Base-by-base conservation (phyloP, 2,113 vertebrate genomes). In the Alectura lathami region DNA sequence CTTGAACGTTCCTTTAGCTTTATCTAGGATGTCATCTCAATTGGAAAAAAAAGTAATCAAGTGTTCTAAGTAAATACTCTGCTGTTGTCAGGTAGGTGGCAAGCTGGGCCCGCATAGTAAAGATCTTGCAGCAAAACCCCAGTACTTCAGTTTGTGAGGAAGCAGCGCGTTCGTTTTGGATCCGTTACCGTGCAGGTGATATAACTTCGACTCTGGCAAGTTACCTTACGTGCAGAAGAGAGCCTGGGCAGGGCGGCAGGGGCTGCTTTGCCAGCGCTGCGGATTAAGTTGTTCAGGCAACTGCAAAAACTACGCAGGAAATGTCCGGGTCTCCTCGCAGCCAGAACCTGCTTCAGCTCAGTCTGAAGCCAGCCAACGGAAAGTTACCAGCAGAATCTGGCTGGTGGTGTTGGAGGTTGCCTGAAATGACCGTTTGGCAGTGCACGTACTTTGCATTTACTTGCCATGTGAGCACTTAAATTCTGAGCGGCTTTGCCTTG, bases 361-460 rank as follows among this genome's bases (percentile, higher is more conserved):
- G 1, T 73, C 34, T 64, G 73, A 80, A 73, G 48, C 80, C 72
- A 88, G 7, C 60, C 48, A 76, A 32, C 8, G 2, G 48, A 48
- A 91, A 80, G 48, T 38, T 64, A 29, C 59, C 47, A 18, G 59
- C 59, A 86, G 73, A 60, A 62, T 66, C 54, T 24, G 1, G 60
- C 42, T 48, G 64, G n/a, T 43, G 29, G 54, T 75, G 9, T 13
- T 81, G 51, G 34, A 0, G 3, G 22, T 60, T 90, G 68, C 24
- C 40, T 89, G 83, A 84, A 68, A 26, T 87, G 67, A 53, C 83
- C 24, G 47, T 59, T 51, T 88, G 74, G 73, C 27, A 13, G 60
- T 36, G 20, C 23, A 3, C 8, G 4, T 50, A 47, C 82, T 78
- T 30, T 60, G 32, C 56, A 1, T 86, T 85, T 79, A 29, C 4